Evolutionary conservation across 2,888 invertebrate genomes (phyloP), one percentile per base, ranked within the genome.

Genomic region (Lepidochitona cinerea): DNA sequence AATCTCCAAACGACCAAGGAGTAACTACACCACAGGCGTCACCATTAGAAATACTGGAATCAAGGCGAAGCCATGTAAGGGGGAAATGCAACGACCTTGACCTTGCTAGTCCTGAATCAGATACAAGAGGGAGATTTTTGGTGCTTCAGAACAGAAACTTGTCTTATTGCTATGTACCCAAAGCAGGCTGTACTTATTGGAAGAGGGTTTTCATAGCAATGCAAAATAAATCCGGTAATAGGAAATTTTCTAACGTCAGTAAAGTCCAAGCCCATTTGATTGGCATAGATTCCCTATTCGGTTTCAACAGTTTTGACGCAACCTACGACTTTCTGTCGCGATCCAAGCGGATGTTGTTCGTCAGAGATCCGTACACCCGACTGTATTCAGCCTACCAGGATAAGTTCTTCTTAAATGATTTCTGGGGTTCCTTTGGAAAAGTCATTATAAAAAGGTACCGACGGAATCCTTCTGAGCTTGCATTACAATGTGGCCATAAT

Each of bases 281-380:
- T n/a, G 7, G 7, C 1, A 49, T 49, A 49, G 49, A 49, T 49
- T 49, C 49, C 23, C 4, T 49, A n/a, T 49, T 79, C 26, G 73
- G 59, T 7, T 77, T 79, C 14, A 76, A 71, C 18, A 59, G 29
- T 52, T 68, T 73, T 0, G 37, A 70, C 5, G 71, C 77, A 53
- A 52, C 76, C 5, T 70, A 53, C n/a, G 32, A 74, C n/a, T 75
- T 72, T 49, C 65, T 79, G 33, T 33, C 74, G 1, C 53, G 67
- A 0, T 97, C 95, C 86, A 94, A 95, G 65, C 95, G 95, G 83
- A 94, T 97, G 89, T 92, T 97, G 68, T 94, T 97, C 83, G 96
- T 95, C 0, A 92, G 97, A 35, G 95, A 97, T 92, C 97, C 97
- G 0, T 95, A 97, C 89, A 97, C 97, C 86, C 93, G 97, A 77